Conservation (phyloP, 37 sponge, comb jelly and placozoan genomes). For the Halisarca cf. caerulea region DNA sequence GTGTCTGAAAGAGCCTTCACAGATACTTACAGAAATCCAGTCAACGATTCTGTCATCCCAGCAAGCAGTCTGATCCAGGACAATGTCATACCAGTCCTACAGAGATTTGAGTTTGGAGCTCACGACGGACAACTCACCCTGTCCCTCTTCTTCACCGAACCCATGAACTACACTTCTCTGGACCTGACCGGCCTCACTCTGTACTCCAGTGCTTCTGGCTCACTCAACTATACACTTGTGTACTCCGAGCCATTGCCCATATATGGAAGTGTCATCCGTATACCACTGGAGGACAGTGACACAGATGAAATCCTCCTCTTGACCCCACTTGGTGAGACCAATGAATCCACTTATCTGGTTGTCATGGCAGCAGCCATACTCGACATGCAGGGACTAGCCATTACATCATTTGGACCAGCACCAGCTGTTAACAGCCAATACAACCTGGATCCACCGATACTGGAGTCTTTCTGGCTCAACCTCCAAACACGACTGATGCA, state of each 20-base stretch:
- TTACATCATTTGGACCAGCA: slow-evolving; percentile 32
- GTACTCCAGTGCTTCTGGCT: slow-evolving; percentile 32
- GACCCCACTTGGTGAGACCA: slow-evolving; percentile 34
- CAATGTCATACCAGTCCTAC: slow-evolving; percentile 42
- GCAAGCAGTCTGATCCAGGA: slow-evolving; percentile 41
- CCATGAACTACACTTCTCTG: slow-evolving; percentile 60
- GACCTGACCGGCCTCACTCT: slow-evolving; percentile 45
- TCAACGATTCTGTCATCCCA: slow-evolving; percentile 22
- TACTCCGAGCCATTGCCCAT: slow-evolving; percentile 29
- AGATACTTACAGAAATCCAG: slow-evolving; percentile 56
- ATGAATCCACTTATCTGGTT: slow-evolving; percentile 63
- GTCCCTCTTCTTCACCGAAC: slow-evolving; percentile 75
- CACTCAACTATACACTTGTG: slow-evolving; percentile 37
- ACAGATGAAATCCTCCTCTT: slow-evolving; percentile 3
- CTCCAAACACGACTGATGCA: slow-evolving; percentile 63
- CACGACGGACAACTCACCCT: slow-evolving; percentile 69
- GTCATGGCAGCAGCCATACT: slow-evolving; percentile 37
- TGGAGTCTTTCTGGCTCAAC: slow-evolving; percentile 62
- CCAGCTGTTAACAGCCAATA: slow-evolving; percentile 17
- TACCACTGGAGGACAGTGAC: slow-evolving; percentile 61
- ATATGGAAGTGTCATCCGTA: slow-evolving; percentile 54
- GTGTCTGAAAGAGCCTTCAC: slow-evolving; percentile 12
- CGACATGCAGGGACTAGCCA: slow-evolving; percentile 68
- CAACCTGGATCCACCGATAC: slow-evolving; percentile 63
- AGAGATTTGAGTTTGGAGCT: slow-evolving; percentile 74